phyloP scores from a whole-genome alignment of 1,140 invertebrate genomes.

The Elymnias hypermnestra region DNA sequence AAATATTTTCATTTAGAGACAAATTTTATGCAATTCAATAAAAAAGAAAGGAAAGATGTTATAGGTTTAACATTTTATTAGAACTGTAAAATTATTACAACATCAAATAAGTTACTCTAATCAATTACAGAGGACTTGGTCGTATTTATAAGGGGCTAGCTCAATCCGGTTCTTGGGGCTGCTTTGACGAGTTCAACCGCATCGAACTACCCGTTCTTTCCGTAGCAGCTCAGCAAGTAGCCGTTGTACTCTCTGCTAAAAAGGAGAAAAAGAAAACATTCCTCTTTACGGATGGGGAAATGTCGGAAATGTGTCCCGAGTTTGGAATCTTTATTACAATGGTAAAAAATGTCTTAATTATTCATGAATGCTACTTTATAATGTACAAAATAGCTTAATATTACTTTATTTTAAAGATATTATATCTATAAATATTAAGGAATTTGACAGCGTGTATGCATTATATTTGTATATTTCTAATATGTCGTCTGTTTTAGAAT shows the following conservation, averaged over 20 bases:
- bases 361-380: background rate
- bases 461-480: too few species aligned
- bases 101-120: slow-evolving; percentile 11
- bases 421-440: too few species aligned
- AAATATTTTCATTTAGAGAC: too few species aligned
- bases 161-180: slow-evolving; percentile 97
- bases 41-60: too few species aligned
- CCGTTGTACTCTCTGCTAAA: slow-evolving; percentile 92
- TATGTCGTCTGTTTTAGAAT: slow-evolving; percentile 80
- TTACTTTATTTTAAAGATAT: too few species aligned
- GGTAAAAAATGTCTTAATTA: slow-evolving; percentile 79
- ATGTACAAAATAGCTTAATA: background rate
- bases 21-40: too few species aligned
- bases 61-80: too few species aligned
- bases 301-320: slow-evolving; percentile 94
- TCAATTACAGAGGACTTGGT: slow-evolving; percentile 83
- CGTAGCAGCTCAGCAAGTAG: slow-evolving; percentile 97
- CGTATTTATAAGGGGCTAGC: slow-evolving; percentile 93
- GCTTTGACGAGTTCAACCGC: slow-evolving; percentile 97
- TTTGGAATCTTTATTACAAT: slow-evolving; percentile 99
- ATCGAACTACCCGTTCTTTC: slow-evolving; percentile 95
- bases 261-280: slow-evolving; percentile 95
- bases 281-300: slow-evolving; percentile 95
- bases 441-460: too few species aligned
- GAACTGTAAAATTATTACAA: too few species aligned